A percentile compares a stretch with the other conserved stretches of the same genome.
phyloP scores from a whole-genome alignment of 2,888 invertebrate species.

The Amorpha juglandis region DNA sequence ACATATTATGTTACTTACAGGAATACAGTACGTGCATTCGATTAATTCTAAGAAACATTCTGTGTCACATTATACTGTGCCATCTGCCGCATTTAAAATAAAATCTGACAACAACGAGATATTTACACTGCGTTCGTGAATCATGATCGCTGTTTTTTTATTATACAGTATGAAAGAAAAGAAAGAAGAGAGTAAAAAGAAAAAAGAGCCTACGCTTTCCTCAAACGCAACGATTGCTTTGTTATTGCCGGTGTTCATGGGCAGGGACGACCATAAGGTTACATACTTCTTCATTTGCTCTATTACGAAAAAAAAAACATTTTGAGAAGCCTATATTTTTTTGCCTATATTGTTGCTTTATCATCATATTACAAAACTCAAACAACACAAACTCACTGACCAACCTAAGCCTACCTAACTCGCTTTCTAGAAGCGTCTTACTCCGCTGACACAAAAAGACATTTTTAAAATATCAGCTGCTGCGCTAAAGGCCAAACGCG shows the following conservation, averaged over 20 bases:
- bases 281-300: too few species aligned
- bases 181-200: background rate
- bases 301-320: too few species aligned
- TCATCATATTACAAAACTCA: too few species aligned
- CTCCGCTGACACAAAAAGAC: conserved; percentile 1
- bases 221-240: too few species aligned
- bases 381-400: too few species aligned
- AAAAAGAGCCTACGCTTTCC: too few species aligned
- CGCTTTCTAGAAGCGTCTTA: background rate
- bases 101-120: background rate
- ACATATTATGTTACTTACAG: background rate
- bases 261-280: too few species aligned
- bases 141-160: background rate
- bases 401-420: too few species aligned
- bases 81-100: background rate
- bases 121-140: background rate
- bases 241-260: too few species aligned
- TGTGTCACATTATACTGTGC: background rate
- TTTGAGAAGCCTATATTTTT: too few species aligned
- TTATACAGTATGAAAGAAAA: background rate
- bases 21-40: conserved; percentile 4
- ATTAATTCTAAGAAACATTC: background rate
- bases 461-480: conserved; percentile 10
- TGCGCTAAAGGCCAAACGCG: background rate
- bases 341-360: too few species aligned